Evolutionary conservation across 2,888 invertebrate genomes (phyloP), one percentile per base, ranked within the genome.

Genomic region (Dynastes tityus): DNA sequence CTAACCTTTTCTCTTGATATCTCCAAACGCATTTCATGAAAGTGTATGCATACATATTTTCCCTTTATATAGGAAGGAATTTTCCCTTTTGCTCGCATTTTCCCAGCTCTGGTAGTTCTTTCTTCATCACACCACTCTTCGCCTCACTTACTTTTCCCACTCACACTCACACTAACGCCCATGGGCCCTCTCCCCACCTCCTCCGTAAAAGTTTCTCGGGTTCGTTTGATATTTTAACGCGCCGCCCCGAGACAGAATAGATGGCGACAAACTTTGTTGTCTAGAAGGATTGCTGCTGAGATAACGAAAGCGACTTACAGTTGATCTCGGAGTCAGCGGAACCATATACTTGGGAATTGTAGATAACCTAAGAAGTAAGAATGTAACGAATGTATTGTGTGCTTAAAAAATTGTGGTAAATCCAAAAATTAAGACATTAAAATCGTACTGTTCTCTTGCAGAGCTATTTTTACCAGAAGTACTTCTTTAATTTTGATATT

Each of bases 231-330:
- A 75, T 64, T 79, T 75, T 74, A 67, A 76, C 75, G 45, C 68
- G 76, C 37, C 55, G 77, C 77, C 80, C 81, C 82, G 84, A 83
- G 84, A 84, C 84, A 82, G 84, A 85, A 85, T 84, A 83, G 84
- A 86, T 86, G 86, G 86, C 85, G 86, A 85, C 86, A 85, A 86
- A 86, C 83, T 86, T 86, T 85, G 85, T 85, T 85, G 85, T 85
- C 85, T 85, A 84, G 85, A 86, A 86, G 85, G 85, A 85, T 86
- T 84, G 85, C 84, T 80, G 79, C 82, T 82, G 78, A 85, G 86
- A 86, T 87, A 86, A 87, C 85, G 71, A 37, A 83, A 80, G 78
- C 81, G 16, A 37, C 80, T 82, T 82, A 29, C 55, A 53, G 32
- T n/a, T 16, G 55, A 55, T 53, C 53, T 71, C n/a, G 45, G 45